Evolutionary conservation across 2,797 vertebrate species (phyloP).

Genomic region (Pteropus rufus): DNA sequence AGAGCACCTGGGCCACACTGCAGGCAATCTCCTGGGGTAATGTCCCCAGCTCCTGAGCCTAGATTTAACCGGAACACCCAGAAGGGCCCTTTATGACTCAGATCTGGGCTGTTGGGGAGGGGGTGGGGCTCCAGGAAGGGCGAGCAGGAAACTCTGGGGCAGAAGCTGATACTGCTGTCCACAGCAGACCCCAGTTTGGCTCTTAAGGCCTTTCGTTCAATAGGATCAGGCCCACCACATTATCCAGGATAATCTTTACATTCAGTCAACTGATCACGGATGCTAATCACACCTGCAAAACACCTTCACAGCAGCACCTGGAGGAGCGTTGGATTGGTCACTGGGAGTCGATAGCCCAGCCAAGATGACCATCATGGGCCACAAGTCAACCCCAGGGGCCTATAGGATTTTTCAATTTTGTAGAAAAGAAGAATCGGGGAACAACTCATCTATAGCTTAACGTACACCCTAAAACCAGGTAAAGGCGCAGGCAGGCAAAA

Average conservation of each 20-base stretch:
- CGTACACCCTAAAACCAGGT: not conserved
- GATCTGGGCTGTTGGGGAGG: not conserved
- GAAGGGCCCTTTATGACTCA: not conserved
- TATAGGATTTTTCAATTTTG: not conserved
- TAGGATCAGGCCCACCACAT: not conserved
- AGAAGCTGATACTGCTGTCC: not conserved
- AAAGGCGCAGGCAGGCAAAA: not conserved
- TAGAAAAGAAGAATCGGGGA: not conserved
- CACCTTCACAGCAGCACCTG: not conserved
- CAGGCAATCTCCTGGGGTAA: not conserved
- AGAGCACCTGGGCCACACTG: not conserved
- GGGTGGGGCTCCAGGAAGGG: not conserved
- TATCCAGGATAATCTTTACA: not conserved
- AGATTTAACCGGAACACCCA: not conserved
- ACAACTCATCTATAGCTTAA: not conserved
- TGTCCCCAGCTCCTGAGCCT: not conserved
- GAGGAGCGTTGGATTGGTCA: not conserved
- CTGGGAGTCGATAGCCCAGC: not conserved
- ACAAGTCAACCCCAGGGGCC: not conserved
- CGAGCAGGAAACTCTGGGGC: accelerated
- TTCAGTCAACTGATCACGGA: not conserved
- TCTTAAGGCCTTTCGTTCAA: not conserved
- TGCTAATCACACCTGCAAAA: not conserved
- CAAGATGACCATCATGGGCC: too few species aligned
- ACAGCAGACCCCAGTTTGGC: too few species aligned